Evolutionary conservation across 2,797 vertebrate genomes (phyloP), one percentile per base, ranked within the genome.

Genomic region (Galaxias olidus): DNA sequence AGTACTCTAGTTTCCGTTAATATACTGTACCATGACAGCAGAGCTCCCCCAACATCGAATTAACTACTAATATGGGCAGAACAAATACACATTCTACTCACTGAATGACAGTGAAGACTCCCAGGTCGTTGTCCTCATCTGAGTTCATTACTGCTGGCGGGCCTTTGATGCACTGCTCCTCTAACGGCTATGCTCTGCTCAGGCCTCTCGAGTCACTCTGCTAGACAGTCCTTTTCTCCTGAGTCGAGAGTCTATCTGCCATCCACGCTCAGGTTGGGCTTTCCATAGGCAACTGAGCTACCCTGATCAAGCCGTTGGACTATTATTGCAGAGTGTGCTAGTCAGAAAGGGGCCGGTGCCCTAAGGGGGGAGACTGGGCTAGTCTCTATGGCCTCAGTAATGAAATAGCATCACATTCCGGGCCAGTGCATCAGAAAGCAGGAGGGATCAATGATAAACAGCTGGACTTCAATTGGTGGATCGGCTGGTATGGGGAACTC

Each of bases 81-180:
- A 47, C 10, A 17, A 30, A 30, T 2, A 30, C 30, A 30, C 7
- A 4, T 41, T 61, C 43, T 93, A 95, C 94, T 95, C 87, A 97
- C 94, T 94, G 95, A 83, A 93, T 95, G 84, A 94, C 89, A 4
- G 92, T 94, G 77, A 94, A 95, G 87, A 95, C 77, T 81, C 94
- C 93, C 69, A 96, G 51, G 11, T 92, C 88, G 62, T 89, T 94
- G 73, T 92, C 30, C 30, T 30, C 88, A 47, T 87, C 90, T 66
- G 85, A 10, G 17, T 94, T 91, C 92, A 95, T 94, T 69, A 77
- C 81, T 65, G 81, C 69, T 79, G 73, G 63, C 83, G 73, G 66
- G 11, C 71, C 57, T 73, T n/a, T 76, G 76, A 68, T 50, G 73
- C 65, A 12, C 68, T 57, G 9, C 75, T 85, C 74, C 66, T 72